Percentiles rank a stretch among this genome's conserved stretches.
Conservation (phyloP, 2,797 vertebrate genomes). For the Orestias chungarensis region DNA sequence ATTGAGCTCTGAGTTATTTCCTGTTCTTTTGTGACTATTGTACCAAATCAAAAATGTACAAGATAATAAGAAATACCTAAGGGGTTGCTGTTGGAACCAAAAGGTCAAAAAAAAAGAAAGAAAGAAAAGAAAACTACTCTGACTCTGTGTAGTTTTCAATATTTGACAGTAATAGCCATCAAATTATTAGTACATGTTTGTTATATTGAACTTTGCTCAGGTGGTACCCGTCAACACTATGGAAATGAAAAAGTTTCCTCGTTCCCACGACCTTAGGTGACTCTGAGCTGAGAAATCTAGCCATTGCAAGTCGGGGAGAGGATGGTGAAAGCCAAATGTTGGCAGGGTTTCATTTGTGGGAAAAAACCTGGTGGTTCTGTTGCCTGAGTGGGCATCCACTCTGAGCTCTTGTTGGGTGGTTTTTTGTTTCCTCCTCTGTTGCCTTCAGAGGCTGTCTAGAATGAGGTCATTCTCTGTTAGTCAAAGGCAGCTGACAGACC, state of each 20-base stretch:
- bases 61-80: neutral
- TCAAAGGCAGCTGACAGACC: neutral
- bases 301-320: constrained; percentile 36
- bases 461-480: neutral
- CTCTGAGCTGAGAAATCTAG: constrained; percentile 33
- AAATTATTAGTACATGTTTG: neutral
- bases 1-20: neutral
- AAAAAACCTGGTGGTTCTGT: neutral
- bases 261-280: constrained; percentile 5
- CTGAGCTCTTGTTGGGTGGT: neutral
- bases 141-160: neutral
- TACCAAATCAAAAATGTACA: neutral
- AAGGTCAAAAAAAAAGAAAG: neutral
- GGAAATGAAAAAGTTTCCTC: neutral
- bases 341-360: neutral
- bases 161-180: neutral
- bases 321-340: constrained; percentile 36
- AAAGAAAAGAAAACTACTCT: neutral
- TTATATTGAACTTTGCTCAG: neutral
- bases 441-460: neutral
- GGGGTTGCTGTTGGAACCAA: neutral
- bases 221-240: neutral
- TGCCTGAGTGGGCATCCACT: neutral
- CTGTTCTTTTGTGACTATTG: neutral
- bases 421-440: neutral